phyloP scores from a whole-genome alignment of 1,140 invertebrate genomes.

The Drosophila subobscura region DNA sequence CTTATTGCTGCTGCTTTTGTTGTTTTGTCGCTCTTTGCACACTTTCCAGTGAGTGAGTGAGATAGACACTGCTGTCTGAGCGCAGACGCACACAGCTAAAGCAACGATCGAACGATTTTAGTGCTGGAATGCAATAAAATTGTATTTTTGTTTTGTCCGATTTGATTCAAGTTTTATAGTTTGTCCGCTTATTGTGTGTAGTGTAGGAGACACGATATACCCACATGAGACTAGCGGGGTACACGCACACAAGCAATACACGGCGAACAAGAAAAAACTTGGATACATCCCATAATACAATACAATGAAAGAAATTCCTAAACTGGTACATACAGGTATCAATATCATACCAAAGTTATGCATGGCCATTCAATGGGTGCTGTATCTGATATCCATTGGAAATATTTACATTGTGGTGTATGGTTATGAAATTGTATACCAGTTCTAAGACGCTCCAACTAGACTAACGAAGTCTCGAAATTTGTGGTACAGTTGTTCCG shows the following conservation, averaged over 20 bases:
- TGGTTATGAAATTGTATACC: too few species aligned
- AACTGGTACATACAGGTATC: too few species aligned
- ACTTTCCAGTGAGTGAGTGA: constrained; percentile 43
- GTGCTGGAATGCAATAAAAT: constrained; percentile 82
- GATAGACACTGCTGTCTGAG: constrained; percentile 13
- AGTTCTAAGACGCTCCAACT: too few species aligned
- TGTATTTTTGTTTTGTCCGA: constrained; percentile 79
- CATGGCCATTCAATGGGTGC: too few species aligned
- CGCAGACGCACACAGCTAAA: constrained; percentile 29
- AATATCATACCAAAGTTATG: too few species aligned
- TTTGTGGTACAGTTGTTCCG: too few species aligned
- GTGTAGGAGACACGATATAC: constrained; percentile 35
- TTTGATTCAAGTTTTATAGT: constrained; percentile 82
- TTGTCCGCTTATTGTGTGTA: constrained; percentile 78
- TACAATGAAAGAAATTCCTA: background rate
- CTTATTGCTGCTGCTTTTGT: constrained; percentile 12
- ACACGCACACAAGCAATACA: constrained; percentile 15
- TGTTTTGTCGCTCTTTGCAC: constrained; percentile 30
- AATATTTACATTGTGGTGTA: too few species aligned
- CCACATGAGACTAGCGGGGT: constrained; percentile 24
- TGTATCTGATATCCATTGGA: too few species aligned
- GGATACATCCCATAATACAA: constrained; percentile 10
- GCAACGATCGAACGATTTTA: constrained; percentile 78
- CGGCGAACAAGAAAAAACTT: constrained; percentile 3
- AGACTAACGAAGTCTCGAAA: too few species aligned